These are phyloP conservation scores for crab-eating macaque (Macaca fascicularis) DNA, from an alignment of 2,113 vertebrate genomes.

Conservation along the genomic window DNA sequence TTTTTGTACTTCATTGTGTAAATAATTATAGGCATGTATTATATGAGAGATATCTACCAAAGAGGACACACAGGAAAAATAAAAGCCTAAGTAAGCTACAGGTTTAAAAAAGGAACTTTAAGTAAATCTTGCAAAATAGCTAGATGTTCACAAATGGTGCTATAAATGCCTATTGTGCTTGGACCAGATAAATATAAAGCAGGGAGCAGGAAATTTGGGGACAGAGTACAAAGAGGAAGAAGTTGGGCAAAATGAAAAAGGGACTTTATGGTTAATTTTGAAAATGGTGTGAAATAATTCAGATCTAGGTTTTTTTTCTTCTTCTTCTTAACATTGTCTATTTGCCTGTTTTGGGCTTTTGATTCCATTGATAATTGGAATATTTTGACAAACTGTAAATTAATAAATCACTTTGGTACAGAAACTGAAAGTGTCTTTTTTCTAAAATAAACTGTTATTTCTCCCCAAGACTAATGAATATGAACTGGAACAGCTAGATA, in stretches of 20 bases:
- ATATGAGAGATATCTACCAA: neutral
- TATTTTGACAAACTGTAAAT: neutral
- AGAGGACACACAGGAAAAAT: neutral
- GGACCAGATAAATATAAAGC: neutral
- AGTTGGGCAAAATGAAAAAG: neutral
- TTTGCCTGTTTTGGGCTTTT: neutral
- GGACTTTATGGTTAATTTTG: rapidly evolving
- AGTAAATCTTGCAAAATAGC: neutral
- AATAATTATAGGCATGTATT: neutral
- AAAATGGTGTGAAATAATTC: neutral
- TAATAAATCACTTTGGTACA: neutral
- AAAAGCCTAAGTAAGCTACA: neutral
- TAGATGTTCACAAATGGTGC: neutral
- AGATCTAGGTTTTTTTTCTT: neutral
- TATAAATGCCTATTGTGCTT: neutral
- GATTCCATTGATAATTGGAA: neutral
- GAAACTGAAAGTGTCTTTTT: neutral
- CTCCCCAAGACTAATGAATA: neutral
- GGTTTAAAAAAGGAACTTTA: neutral
- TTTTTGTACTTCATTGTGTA: neutral
- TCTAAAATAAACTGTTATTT: conserved; percentile 14
- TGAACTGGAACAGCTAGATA: neutral
- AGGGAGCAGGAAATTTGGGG: neutral
- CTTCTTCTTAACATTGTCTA: neutral
- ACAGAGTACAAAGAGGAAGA: neutral